phyloP scores from a whole-genome alignment of 2,113 vertebrate genomes.

The Marmota monax region DNA sequence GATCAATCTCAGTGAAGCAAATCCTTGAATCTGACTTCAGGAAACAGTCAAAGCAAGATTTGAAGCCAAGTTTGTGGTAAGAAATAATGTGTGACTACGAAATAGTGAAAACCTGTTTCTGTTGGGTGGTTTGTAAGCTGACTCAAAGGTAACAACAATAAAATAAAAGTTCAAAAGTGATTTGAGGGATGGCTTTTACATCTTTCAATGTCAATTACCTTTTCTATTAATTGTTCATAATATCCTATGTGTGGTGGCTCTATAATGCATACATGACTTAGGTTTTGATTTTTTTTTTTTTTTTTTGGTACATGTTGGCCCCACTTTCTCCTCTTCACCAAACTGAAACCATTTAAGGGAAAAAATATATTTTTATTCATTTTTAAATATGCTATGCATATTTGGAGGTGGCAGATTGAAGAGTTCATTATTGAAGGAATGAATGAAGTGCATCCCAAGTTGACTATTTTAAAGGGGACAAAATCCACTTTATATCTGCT shows the following conservation, averaged over 20 bases:
- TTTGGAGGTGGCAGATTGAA: neutral
- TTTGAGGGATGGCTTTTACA: slow-evolving; percentile 24
- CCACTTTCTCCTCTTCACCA: neutral
- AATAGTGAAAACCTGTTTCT: slow-evolving; percentile 53
- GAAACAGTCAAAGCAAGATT: slow-evolving; percentile 46
- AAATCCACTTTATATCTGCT: neutral
- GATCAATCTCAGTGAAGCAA: neutral
- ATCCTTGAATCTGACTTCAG: slow-evolving; percentile 65
- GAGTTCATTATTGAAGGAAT: slow-evolving; percentile 12
- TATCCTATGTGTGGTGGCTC: neutral
- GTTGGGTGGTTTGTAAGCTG: slow-evolving; percentile 46
- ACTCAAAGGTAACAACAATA: slow-evolving; percentile 45
- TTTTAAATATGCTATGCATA: neutral
- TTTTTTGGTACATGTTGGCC: neutral
- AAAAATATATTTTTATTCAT: neutral
- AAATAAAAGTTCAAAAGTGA: neutral
- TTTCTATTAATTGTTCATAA: neutral
- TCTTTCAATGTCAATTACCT: neutral
- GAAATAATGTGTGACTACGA: slow-evolving; percentile 27
- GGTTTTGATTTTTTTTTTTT: slow-evolving; percentile 17
- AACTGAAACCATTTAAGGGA: neutral
- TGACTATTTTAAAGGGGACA: neutral
- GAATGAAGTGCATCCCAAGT: neutral
- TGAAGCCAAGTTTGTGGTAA: slow-evolving; percentile 47
- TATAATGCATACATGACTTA: neutral